phyloP scores from a whole-genome alignment of 2,797 vertebrate species.

The Labroides dimidiatus region DNA sequence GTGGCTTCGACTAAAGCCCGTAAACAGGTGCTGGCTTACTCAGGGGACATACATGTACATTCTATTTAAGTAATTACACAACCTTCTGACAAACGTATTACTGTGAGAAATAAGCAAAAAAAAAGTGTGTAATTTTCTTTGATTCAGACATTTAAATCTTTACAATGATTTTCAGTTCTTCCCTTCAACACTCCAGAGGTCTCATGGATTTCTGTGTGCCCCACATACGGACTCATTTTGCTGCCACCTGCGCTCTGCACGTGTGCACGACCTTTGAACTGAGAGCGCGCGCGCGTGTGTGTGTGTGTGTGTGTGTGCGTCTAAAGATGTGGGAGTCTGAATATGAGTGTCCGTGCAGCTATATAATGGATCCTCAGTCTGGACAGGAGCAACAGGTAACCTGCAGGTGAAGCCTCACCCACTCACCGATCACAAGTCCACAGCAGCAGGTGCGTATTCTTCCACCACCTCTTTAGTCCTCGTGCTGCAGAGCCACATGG shows the following conservation, averaged over 20 bases:
- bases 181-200: too few species aligned
- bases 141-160: neutral
- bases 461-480: neutral
- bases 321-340: neutral
- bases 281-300: neutral
- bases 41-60: too few species aligned
- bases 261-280: slow-evolving; percentile 65
- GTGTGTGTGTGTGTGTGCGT: neutral
- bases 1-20: neutral
- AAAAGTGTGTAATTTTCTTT: neutral
- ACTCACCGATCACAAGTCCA: slow-evolving; percentile 18
- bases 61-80: neutral
- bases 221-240: slow-evolving; percentile 1
- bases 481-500: neutral
- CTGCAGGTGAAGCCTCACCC: slow-evolving; percentile 53
- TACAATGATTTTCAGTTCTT: too few species aligned
- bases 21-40: neutral
- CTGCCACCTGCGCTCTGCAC: slow-evolving; percentile 7
- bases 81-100: too few species aligned
- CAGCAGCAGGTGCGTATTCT: slow-evolving; percentile 64
- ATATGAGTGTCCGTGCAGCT: slow-evolving; percentile 3
- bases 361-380: slow-evolving; percentile 57
- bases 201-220: neutral
- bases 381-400: slow-evolving; percentile 51
- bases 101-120: neutral